Conservation (phyloP, 2,113 vertebrate genomes). For the Gnathonemus longibarbis region DNA sequence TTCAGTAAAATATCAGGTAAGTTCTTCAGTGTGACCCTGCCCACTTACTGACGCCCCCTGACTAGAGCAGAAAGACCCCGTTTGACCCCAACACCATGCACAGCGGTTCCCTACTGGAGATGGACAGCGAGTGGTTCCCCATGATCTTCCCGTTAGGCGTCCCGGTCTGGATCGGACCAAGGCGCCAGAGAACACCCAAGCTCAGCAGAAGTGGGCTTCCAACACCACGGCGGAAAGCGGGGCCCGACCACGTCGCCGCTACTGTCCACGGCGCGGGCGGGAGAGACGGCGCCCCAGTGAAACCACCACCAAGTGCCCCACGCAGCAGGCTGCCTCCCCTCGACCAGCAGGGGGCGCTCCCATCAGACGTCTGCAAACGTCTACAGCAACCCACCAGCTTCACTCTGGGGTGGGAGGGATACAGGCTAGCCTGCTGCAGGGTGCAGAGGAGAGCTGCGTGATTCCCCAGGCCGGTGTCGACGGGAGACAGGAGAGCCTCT, state of each 20-base stretch:
- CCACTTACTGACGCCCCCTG: not conserved
- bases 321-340: not conserved
- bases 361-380: not conserved
- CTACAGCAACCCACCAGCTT: not conserved
- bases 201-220: not conserved
- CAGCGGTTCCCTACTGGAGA: not conserved
- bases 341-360: not conserved
- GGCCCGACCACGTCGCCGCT: not conserved
- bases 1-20: not conserved
- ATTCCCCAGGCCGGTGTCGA: constrained; percentile 23
- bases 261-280: not conserved
- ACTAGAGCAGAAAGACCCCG: constrained; percentile 19
- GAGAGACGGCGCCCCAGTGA: not conserved
- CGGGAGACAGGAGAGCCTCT: not conserved
- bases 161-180: not conserved
- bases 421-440: not conserved
- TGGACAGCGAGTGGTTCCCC: not conserved
- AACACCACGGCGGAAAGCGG: not conserved
- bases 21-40: constrained; percentile 31
- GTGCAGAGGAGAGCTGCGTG: not conserved
- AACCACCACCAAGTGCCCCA: not conserved
- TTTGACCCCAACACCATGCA: not conserved
- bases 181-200: not conserved
- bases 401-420: not conserved
- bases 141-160: not conserved